These are phyloP conservation scores for Spatulosminthurus flaviceps DNA, from an alignment of 2,888 invertebrate genomes.

Conservation along the genomic window DNA sequence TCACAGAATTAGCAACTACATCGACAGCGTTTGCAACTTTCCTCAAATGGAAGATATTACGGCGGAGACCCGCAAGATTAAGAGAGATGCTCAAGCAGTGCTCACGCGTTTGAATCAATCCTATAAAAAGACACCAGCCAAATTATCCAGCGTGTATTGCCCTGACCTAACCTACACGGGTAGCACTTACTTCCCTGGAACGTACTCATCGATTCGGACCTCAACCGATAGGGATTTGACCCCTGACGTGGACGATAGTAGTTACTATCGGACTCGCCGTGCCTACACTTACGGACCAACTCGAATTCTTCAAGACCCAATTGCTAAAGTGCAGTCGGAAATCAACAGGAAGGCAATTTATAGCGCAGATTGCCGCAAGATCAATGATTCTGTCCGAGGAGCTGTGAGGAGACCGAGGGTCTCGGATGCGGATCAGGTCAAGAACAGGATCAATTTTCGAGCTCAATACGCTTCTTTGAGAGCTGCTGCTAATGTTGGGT, in stretches of 20 bases:
- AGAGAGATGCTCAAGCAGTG: conserved; percentile 39
- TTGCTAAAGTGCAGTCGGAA: conserved; percentile 45
- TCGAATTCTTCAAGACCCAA: conserved; percentile 30
- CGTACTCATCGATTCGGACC: not conserved
- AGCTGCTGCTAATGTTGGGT: conserved; percentile 40
- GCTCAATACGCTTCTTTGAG: conserved; percentile 40
- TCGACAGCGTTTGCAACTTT: conserved; percentile 36
- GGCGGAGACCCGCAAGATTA: conserved; percentile 38
- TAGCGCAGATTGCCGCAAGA: conserved; percentile 38
- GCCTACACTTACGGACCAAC: not conserved
- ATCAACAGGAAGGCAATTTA: conserved; percentile 44
- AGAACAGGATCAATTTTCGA: conserved; percentile 45
- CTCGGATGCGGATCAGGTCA: conserved; percentile 38
- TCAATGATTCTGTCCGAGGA: conserved; percentile 39
- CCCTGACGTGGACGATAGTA: conserved; percentile 18
- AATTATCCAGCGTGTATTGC: conserved; percentile 44
- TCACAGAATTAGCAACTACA: conserved; percentile 29
- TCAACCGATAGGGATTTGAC: conserved; percentile 16
- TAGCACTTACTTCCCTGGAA: not conserved
- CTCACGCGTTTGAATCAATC: conserved; percentile 39
- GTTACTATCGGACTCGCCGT: not conserved
- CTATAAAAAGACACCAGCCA: conserved; percentile 38
- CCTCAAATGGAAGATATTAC: conserved; percentile 46
- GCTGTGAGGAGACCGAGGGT: not conserved
- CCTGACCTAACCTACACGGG: conserved; percentile 43